Base-by-base conservation (phyloP, 2,888 invertebrate species). In the Lasioglossum figueresi region DNA sequence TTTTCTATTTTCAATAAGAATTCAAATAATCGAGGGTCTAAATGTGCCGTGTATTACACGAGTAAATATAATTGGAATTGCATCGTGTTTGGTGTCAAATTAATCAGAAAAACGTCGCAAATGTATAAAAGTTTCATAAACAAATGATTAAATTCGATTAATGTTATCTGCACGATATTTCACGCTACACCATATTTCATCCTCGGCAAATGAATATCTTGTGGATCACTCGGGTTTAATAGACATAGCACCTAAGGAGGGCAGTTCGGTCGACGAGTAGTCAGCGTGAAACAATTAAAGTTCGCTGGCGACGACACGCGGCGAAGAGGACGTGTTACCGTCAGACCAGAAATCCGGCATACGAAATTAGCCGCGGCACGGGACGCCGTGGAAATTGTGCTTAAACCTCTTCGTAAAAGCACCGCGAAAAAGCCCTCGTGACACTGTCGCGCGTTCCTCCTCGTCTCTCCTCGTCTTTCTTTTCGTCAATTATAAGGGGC, bases 321-420 rank as follows among this genome's bases (percentile, higher is more conserved):
- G 37, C 56, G 71, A 59, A 76, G 88, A 86, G 86, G 84, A 86
- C 83, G 84, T 70, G 88, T 87, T 89, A 90, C 89, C 93, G 92
- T 92, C 93, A 92, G 93, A 93, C 93, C 93, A 92, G 93, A 93
- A 93, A 93, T 93, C 93, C 93, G 93, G 93, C 84, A 87, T 92
- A 93, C 93, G 90, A 79, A 93, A 93, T 93, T 93, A 93, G 93
- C 93, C 88, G 12, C 75, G 34, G 37, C 52, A 48, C 70, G 52
- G 68, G 70, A 66, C 56, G 52, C 66, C 68, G 56, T 80, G 85
- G 78, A 89, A 85, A 89, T 71, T 66, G 77, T 75, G 80, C 63
- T 88, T 77, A 45, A 79, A 83, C 52, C 82, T 19, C 52, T 56
- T 52, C 71, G 70, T 59, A 27, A 27, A 76, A 72, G 66, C 48